These are phyloP conservation scores for Antheraea assamensis DNA, from an alignment of 2,888 invertebrate species.

Conservation along the genomic window DNA sequence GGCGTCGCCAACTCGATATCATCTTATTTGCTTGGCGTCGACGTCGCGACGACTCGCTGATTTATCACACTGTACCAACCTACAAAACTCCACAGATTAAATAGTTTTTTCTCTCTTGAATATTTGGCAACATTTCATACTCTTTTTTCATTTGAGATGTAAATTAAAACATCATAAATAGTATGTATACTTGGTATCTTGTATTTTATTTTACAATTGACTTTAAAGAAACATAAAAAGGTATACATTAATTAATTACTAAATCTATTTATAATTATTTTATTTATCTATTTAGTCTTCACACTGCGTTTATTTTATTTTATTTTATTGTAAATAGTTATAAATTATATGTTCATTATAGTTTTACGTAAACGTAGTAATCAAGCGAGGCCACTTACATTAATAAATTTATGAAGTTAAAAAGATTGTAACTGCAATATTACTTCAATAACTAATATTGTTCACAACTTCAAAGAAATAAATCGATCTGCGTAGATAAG, in stretches of 20 bases:
- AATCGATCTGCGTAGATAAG: slow-evolving; percentile 14
- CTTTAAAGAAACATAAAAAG: not conserved
- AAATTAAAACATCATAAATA: slow-evolving; percentile 34
- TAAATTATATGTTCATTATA: not conserved
- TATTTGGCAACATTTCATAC: slow-evolving; percentile 51
- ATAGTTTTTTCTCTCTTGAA: slow-evolving; percentile 69
- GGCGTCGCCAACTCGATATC: slow-evolving; percentile 77
- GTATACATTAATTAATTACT: too few relatives aligned
- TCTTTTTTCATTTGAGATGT: slow-evolving; percentile 37
- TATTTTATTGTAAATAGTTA: not conserved
- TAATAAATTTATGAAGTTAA: not conserved
- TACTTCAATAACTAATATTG: not conserved
- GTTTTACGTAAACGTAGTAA: not conserved
- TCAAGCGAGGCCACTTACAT: not conserved
- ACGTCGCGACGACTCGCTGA: slow-evolving; percentile 66
- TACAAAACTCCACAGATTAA: slow-evolving; percentile 78
- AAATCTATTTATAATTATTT: too few relatives aligned
- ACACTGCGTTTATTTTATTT: not conserved
- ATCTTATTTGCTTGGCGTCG: slow-evolving; percentile 81
- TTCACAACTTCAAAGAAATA: slow-evolving; percentile 17
- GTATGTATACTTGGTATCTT: not conserved
- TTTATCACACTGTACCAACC: slow-evolving; percentile 72
- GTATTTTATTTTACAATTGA: not conserved
- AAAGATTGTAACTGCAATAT: not conserved
- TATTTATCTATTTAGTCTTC: not conserved